Percentiles rank a stretch among this genome's conserved stretches.
Evolutionary conservation across 1,140 invertebrate genomes (phyloP).

Genomic region (Bicyclus anynana): DNA sequence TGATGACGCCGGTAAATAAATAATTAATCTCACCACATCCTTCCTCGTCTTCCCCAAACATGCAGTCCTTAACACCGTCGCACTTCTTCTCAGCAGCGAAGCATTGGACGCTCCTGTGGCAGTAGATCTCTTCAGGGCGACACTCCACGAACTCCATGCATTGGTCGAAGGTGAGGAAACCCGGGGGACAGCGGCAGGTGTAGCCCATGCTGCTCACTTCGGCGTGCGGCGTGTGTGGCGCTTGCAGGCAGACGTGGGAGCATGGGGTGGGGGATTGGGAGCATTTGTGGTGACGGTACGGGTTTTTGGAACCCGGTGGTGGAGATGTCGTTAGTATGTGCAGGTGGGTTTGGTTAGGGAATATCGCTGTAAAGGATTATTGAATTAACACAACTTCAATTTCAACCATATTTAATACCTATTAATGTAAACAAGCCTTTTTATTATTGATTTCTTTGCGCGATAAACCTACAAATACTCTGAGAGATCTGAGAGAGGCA

Average conservation of each 20-base stretch:
- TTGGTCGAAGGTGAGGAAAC: conserved; percentile 70
- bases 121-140: conserved; percentile 73
- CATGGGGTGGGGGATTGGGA: conserved; percentile 85
- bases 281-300: conserved; percentile 78
- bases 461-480: too few relatives aligned
- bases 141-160: conserved; percentile 77
- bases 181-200: conserved; percentile 81
- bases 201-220: conserved; percentile 22
- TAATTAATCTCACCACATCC: conserved; percentile 72
- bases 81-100: conserved; percentile 81
- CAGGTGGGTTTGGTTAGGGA: conserved; percentile 48
- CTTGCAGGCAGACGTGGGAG: conserved; percentile 83
- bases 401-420: conserved; percentile 3
- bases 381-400: too few relatives aligned
- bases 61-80: conserved; percentile 84
- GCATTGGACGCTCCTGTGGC: conserved; percentile 80
- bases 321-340: conserved; percentile 43
- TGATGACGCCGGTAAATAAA: too few relatives aligned
- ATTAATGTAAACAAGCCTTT: too few relatives aligned
- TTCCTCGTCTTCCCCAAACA: conserved; percentile 82
- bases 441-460: too few relatives aligned
- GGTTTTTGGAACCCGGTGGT: conserved; percentile 33
- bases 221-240: conserved; percentile 53
- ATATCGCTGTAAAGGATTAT: conserved; percentile 51
- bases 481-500: too few relatives aligned